Evolutionary conservation across 2,888 invertebrate genomes (phyloP).

Genomic region (Lacanobia wlatinum): DNA sequence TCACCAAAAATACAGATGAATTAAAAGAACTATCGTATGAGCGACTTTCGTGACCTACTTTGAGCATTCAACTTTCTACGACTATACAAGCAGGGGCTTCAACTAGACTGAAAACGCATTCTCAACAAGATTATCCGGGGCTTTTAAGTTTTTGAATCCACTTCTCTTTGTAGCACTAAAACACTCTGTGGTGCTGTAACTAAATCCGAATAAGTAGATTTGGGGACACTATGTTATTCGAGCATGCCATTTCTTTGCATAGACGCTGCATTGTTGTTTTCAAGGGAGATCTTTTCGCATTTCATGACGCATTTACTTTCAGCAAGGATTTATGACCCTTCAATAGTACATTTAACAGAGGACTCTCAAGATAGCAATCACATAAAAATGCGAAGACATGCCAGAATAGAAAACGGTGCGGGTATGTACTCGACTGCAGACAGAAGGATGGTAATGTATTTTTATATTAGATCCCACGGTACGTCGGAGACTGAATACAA

Average conservation of each 20-base stretch:
- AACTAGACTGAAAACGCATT: slow-evolving; percentile 4
- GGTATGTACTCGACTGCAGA: neutral
- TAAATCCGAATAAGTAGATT: neutral
- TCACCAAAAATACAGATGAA: neutral
- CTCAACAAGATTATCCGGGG: neutral
- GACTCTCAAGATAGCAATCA: slow-evolving; percentile 20
- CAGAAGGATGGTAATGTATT: neutral
- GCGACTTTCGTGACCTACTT: slow-evolving; percentile 5
- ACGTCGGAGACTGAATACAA: neutral
- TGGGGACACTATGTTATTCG: neutral
- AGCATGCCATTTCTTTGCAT: neutral
- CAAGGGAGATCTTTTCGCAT: neutral
- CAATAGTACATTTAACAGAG: slow-evolving; percentile 1
- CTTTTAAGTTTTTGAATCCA: neutral
- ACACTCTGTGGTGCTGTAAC: neutral
- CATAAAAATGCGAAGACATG: slow-evolving; percentile 4
- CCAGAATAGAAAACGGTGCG: neutral
- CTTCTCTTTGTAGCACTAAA: neutral
- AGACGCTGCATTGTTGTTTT: too few species aligned
- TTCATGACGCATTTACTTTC: neutral
- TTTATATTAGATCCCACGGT: neutral
- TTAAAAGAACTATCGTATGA: slow-evolving; percentile 5
- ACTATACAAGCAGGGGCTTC: neutral
- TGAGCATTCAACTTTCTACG: neutral
- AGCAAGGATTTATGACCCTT: neutral